phyloP scores from a whole-genome alignment of 2,888 invertebrate genomes.

The Horisme vitalbata region DNA sequence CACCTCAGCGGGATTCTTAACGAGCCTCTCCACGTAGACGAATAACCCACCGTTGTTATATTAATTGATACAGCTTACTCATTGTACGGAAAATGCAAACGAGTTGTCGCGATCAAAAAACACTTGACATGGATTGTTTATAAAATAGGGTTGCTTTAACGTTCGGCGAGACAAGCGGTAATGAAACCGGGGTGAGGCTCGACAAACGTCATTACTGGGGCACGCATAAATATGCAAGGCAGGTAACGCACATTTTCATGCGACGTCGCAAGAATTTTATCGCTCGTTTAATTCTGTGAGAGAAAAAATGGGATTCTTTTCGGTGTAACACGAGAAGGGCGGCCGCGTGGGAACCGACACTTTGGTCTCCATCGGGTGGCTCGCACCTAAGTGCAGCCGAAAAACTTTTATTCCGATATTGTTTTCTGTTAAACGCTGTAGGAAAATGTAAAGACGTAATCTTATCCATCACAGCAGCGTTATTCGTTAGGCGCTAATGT shows the following conservation, averaged over 20 bases:
- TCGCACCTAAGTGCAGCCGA: slow-evolving; percentile 75
- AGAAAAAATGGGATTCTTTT: slow-evolving; percentile 77
- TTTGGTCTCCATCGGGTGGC: slow-evolving; percentile 55
- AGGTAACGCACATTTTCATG: slow-evolving; percentile 83
- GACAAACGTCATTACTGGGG: slow-evolving; percentile 79
- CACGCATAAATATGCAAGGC: slow-evolving; percentile 82
- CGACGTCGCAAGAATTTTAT: slow-evolving; percentile 83
- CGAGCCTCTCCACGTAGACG: slow-evolving; percentile 50
- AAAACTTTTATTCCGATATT: slow-evolving; percentile 74
- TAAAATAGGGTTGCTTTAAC: slow-evolving; percentile 64
- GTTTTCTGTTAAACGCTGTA: slow-evolving; percentile 68
- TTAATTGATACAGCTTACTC: slow-evolving; percentile 61
- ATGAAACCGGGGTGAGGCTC: slow-evolving; percentile 71
- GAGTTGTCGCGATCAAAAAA: slow-evolving; percentile 64
- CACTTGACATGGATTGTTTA: slow-evolving; percentile 73
- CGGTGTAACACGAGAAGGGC: slow-evolving; percentile 72
- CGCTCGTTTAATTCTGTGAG: slow-evolving; percentile 80
- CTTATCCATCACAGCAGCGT: slow-evolving; percentile 70
- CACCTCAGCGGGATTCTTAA: slow-evolving; percentile 49
- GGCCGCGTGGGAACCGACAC: slow-evolving; percentile 75
- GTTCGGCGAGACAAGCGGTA: slow-evolving; percentile 58
- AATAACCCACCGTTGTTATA: slow-evolving; percentile 50
- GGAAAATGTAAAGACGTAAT: slow-evolving; percentile 49
- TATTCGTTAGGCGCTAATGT: slow-evolving; percentile 73
- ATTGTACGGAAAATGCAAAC: slow-evolving; percentile 61